Base-by-base conservation (phyloP, 2,113 vertebrate species). In the Cyanoliseus patagonus region DNA sequence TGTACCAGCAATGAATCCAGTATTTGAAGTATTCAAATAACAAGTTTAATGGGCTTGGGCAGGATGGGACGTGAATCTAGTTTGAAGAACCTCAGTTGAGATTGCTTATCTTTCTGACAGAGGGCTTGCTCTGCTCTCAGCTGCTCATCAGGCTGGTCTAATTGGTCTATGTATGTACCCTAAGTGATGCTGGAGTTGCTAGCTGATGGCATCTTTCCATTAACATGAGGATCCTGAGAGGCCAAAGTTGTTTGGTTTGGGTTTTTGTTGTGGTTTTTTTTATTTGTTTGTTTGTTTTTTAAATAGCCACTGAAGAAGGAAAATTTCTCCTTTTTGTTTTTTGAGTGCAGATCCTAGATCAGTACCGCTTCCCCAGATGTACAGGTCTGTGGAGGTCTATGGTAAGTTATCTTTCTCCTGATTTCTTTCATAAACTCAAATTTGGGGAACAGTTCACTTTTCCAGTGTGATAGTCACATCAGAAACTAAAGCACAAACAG, bases 371-470 rank as follows among this genome's bases (percentile, higher is more conserved):
- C 79, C 70, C 41, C 30, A 37, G 4, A 16, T 51, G 8, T 42
- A 39, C 64, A 69, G 33, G 30, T 63, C 67, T 37, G 5, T 6
- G 39, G 53, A 62, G 17, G 30, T 63, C 67, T n/a, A 6, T 6
- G 31, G 46, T 67, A 59, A 63, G 14, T 52, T 68, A 68, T 23
- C 22, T 67, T 49, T 49, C 30, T 76, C 74, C 57, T n/a, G 15
- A 47, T 73, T 61, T 66, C 67, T 89, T 57, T 83, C 52, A 75
- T 42, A 84, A 92, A 94, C 51, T 47, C 42, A 44, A 33, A 84
- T 76, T 4, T 87, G 49, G 37, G 47, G 42, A 70, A 49, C 16
- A n/a, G 25, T 49, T 22, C 30, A 25, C n/a, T 84, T 61, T 76
- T 68, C 27, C 27, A n/a, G 9, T 31, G 42, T 47, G 31, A 64